phyloP scores from a whole-genome alignment of 2,113 vertebrate genomes.

The Clarias magur region DNA sequence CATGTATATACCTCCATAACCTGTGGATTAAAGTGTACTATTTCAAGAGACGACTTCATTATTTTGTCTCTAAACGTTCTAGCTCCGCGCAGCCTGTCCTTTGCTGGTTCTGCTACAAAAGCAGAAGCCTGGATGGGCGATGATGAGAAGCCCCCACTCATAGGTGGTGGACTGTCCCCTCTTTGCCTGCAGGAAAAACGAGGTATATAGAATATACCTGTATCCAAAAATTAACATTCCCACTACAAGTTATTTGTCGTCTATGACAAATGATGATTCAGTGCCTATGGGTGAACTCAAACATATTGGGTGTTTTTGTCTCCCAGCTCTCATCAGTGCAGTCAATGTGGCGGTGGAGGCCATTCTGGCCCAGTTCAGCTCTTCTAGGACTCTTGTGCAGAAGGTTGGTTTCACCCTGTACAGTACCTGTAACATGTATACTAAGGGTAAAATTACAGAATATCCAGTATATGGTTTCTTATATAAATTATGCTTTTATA shows the following conservation, averaged over 20 bases:
- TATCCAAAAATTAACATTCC: background rate
- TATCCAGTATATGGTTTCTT: background rate
- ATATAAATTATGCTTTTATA: slow-evolving; percentile 40
- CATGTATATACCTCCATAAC: background rate
- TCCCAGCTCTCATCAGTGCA: slow-evolving; percentile 81
- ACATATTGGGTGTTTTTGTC: slow-evolving; percentile 25
- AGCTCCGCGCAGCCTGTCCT: slow-evolving; percentile 81
- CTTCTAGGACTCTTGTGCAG: slow-evolving; percentile 87
- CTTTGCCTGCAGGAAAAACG: slow-evolving; percentile 80
- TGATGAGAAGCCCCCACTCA: slow-evolving; percentile 61
- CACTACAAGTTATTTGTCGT: background rate
- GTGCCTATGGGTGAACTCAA: background rate
- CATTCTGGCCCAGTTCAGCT: slow-evolving; percentile 87
- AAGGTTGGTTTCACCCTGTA: slow-evolving; percentile 76
- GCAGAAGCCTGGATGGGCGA: slow-evolving; percentile 76
- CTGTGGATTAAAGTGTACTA: background rate
- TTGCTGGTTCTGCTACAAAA: slow-evolving; percentile 71
- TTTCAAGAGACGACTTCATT: slow-evolving; percentile 28
- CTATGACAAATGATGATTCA: background rate
- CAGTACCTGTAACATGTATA: background rate
- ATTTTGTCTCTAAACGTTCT: slow-evolving; percentile 52
- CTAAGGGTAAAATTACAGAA: background rate
- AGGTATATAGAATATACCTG: slow-evolving; percentile 66
- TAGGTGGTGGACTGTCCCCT: slow-evolving; percentile 65
- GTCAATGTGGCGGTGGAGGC: slow-evolving; percentile 88